Conservation (phyloP, 2,797 vertebrate genomes). For the Trachurus trachurus region DNA sequence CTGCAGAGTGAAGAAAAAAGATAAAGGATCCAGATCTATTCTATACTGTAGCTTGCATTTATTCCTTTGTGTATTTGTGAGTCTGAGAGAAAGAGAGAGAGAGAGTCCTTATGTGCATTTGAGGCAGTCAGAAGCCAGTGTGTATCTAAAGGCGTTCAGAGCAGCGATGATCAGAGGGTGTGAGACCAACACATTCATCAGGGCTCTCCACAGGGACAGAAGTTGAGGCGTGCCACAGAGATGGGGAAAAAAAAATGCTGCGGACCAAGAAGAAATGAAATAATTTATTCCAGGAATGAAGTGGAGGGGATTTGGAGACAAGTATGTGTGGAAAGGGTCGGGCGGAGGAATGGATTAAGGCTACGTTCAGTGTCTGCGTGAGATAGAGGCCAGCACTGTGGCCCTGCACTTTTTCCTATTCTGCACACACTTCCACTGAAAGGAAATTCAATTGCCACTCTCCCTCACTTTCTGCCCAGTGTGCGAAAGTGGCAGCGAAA, state of each 20-base stretch:
- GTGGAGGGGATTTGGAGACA: constrained; percentile 75
- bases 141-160: constrained; percentile 72
- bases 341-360: constrained; percentile 79
- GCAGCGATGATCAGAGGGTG: constrained; percentile 77
- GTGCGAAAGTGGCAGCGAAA: constrained; percentile 48
- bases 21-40: constrained; percentile 66
- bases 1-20: constrained; percentile 54
- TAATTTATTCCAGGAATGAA: constrained; percentile 82
- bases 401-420: constrained; percentile 70
- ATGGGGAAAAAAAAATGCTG: constrained; percentile 63
- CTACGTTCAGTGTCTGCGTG: constrained; percentile 65
- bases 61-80: constrained; percentile 70
- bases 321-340: constrained; percentile 66
- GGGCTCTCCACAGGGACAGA: constrained; percentile 70
- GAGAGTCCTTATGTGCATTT: constrained; percentile 58
- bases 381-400: constrained; percentile 69
- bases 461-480: constrained; percentile 58
- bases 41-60: constrained; percentile 62
- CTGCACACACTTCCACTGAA: constrained; percentile 57
- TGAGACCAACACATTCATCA: constrained; percentile 77
- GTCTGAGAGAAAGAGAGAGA: constrained; percentile 35
- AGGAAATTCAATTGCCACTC: constrained; percentile 79
- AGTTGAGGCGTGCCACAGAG: constrained; percentile 64
- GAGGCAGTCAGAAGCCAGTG: constrained; percentile 69
- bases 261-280: constrained; percentile 71